Conservation (phyloP, 2,888 invertebrate genomes). For the Pseudococcus jackbeardsleyi region DNA sequence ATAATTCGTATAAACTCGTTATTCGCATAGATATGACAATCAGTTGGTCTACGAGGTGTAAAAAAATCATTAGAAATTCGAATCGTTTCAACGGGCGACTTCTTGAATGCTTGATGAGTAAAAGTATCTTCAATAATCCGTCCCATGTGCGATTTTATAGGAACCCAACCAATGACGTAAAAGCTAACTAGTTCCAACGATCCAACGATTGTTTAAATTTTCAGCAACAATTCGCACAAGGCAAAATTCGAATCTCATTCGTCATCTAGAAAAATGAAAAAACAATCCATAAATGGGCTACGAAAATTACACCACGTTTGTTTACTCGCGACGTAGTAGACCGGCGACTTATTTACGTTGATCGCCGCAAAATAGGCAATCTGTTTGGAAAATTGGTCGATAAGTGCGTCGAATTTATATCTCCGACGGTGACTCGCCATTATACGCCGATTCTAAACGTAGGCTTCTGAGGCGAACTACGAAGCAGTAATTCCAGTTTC, state of each 20-base stretch:
- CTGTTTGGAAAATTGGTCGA: background rate
- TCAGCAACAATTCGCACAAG: background rate
- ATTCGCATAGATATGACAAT: background rate
- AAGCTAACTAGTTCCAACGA: background rate
- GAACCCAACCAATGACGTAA: background rate
- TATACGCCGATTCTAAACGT: background rate
- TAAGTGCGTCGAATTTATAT: constrained; percentile 18
- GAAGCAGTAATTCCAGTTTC: constrained; percentile 4
- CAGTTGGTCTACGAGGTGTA: background rate
- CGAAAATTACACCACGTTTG: background rate
- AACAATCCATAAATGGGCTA: background rate
- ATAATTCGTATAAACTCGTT: constrained; percentile 11
- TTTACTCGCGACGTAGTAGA: background rate
- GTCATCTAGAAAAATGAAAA: background rate
- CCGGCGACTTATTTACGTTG: background rate
- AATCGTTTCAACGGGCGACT: background rate
- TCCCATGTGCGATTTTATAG: background rate
- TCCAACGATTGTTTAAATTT: background rate
- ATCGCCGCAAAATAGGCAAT: background rate
- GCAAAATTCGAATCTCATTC: background rate
- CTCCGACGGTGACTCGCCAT: background rate
- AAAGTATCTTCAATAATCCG: background rate
- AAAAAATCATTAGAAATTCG: constrained; percentile 15
- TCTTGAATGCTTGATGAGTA: constrained; percentile 5
- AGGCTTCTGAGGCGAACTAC: background rate